Evolutionary conservation across 1,140 invertebrate genomes (phyloP), one percentile per base, ranked within the genome.

Genomic region (Diplogasteroides magnus): DNA sequence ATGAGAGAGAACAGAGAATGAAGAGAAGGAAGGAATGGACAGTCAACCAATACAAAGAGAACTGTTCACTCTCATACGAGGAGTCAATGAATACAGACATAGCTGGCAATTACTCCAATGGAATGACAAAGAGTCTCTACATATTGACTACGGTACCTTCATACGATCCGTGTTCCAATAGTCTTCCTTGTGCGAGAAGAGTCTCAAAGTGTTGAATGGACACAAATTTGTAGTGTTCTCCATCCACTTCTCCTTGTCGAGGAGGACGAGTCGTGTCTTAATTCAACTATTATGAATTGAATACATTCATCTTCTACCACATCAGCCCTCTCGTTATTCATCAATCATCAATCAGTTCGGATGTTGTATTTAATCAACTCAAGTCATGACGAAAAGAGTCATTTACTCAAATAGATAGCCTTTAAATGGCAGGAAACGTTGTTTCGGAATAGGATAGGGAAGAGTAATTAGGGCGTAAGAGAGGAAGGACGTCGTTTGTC

Each of bases 251-350:
- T 23, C 72, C 72, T 66, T 69, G 56, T 61, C 72, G 61, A 1
- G 74, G 64, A 26, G 74, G 74, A 32, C 74, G 67, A 29, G 74
- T 75, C 29, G 74, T 75, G 32, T 71, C 74, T 75, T 55, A 58
- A 75, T 73, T 31, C 29, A 25, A 14, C 28, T 2, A 28, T 25
- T 31, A 15, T 31, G 2, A n/a, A 29, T 25, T 68, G 15, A 23
- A 28, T 23, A 2, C 29, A 32, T 32, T 32, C 14, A 13, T 29
- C 0, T 0, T 2, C 2, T 55, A 68, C 31, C 23, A 61, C 19
- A 28, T 19, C 11, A 31, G 27, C 58, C 57, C 59, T 48, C 55
- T 56, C 31, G 57, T 56, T 65, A 26, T 56, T 65, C 57, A 19
- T 56, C 37, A 65, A 56, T 55, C 28, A 65, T 65, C 55, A 65